Percentiles rank a stretch among this genome's conserved stretches.
Conservation (phyloP, 2,797 vertebrate genomes). For the Adelosebastes latens region DNA sequence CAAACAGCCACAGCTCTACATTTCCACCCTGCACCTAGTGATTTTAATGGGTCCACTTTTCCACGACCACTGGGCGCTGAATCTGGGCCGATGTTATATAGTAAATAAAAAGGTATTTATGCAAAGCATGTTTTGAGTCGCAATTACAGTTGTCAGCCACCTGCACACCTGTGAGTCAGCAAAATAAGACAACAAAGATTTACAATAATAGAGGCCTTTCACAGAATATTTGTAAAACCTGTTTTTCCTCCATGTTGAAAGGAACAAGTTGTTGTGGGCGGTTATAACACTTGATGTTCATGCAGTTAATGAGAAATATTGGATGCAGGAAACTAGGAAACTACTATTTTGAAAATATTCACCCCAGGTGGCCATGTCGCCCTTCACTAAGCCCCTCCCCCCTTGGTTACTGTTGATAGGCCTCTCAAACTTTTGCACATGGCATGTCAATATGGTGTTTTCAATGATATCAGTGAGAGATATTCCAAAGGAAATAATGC, state of each 20-base stretch:
- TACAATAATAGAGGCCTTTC: background rate
- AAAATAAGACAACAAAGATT: background rate
- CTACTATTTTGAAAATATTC: background rate
- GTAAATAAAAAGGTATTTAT: background rate
- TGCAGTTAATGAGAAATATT: too few species aligned
- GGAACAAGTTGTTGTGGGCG: background rate
- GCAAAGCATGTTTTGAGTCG: background rate
- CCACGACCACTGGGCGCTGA: background rate
- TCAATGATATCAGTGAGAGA: too few species aligned
- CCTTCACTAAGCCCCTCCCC: too few species aligned
- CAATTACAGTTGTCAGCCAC: background rate
- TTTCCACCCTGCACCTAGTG: background rate
- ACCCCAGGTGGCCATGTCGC: background rate
- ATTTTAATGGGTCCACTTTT: conserved; percentile 12
- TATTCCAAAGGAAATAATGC: too few species aligned
- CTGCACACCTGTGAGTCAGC: background rate
- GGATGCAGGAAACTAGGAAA: too few species aligned
- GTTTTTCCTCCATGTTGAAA: background rate
- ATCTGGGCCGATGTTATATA: background rate
- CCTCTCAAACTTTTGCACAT: too few species aligned
- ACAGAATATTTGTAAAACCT: background rate
- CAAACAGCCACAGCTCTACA: conserved; percentile 10
- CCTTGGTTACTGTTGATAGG: too few species aligned
- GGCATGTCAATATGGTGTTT: too few species aligned
- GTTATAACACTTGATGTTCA: background rate